phyloP scores from a whole-genome alignment of 2,888 invertebrate genomes.

The Phalangium opilio region DNA sequence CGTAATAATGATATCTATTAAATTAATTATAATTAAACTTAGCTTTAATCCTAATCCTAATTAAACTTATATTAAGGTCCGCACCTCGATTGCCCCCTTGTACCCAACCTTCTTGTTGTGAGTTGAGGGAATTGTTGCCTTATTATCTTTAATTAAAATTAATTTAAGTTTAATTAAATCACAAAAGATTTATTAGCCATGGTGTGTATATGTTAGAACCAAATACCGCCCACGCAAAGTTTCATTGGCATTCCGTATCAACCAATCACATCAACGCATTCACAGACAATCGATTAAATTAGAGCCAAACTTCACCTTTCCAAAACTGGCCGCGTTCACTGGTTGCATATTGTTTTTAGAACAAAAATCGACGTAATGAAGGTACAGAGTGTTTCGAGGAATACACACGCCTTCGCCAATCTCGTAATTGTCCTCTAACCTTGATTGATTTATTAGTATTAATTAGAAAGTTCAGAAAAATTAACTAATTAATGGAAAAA shows the following conservation, averaged over 20 bases:
- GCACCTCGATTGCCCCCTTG: constrained; percentile 37
- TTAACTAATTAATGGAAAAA: too few species aligned
- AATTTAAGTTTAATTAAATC: neutral
- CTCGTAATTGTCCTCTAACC: constrained; percentile 38
- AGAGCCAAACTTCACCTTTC: constrained; percentile 31
- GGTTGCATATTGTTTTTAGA: constrained; percentile 34
- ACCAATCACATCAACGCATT: too few species aligned
- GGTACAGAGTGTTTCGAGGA: constrained; percentile 36
- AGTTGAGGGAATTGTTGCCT: constrained; percentile 38
- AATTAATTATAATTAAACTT: neutral
- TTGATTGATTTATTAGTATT: neutral
- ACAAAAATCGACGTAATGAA: constrained; percentile 38
- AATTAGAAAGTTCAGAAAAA: too few species aligned
- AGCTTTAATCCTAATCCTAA: neutral
- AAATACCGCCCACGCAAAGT: neutral
- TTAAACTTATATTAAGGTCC: constrained; percentile 1
- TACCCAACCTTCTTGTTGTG: constrained; percentile 37
- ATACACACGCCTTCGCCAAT: constrained; percentile 38
- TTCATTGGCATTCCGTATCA: too few species aligned
- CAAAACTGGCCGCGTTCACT: constrained; percentile 39
- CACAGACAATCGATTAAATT: too few species aligned
- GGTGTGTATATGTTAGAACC: neutral
- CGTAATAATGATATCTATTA: constrained; percentile 36
- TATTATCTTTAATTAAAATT: constrained; percentile 31
- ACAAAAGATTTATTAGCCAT: neutral